Percentiles rank a stretch among this genome's conserved stretches.
Conservation (phyloP, 2,888 invertebrate genomes). For the Idaea straminata region DNA sequence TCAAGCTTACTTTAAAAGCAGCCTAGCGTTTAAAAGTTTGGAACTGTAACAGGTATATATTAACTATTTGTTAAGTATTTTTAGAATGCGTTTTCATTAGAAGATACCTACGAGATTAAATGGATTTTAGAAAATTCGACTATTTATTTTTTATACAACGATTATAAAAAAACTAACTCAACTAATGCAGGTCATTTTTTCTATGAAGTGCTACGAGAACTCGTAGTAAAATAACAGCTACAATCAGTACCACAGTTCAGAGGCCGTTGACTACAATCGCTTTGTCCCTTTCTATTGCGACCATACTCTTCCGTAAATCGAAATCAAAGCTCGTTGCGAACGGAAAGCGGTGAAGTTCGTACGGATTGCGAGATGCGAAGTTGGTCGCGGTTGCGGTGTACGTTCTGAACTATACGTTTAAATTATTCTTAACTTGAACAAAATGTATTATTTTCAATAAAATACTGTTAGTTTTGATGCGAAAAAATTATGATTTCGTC, state of each 20-base stretch:
- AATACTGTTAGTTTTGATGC: neutral
- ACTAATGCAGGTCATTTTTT: conserved; percentile 26
- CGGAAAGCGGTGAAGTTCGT: conserved; percentile 65
- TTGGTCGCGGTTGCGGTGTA: conserved; percentile 38
- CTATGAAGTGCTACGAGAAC: conserved; percentile 50
- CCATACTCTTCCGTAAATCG: conserved; percentile 78
- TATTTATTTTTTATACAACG: too few relatives aligned
- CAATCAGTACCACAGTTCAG: conserved; percentile 65
- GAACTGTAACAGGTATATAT: too few relatives aligned
- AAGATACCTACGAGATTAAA: too few relatives aligned
- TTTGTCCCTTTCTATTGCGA: conserved; percentile 55
- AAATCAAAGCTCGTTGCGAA: conserved; percentile 79
- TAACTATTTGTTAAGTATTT: too few relatives aligned
- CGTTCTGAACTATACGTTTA: conserved; percentile 43
- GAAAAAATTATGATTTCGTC: neutral
- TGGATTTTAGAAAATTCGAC: too few relatives aligned
- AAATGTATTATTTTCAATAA: neutral
- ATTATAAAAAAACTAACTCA: conserved; percentile 12
- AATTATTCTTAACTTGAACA: neutral
- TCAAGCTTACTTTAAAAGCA: too few relatives aligned
- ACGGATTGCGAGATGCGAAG: conserved; percentile 53
- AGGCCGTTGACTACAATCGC: conserved; percentile 74
- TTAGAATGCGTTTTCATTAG: too few relatives aligned
- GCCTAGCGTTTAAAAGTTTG: too few relatives aligned
- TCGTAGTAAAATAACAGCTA: conserved; percentile 56